Percentiles rank a stretch among this genome's conserved stretches.
Evolutionary conservation across 2,797 vertebrate genomes (phyloP).

Genomic region (Aphelocoma californica): DNA sequence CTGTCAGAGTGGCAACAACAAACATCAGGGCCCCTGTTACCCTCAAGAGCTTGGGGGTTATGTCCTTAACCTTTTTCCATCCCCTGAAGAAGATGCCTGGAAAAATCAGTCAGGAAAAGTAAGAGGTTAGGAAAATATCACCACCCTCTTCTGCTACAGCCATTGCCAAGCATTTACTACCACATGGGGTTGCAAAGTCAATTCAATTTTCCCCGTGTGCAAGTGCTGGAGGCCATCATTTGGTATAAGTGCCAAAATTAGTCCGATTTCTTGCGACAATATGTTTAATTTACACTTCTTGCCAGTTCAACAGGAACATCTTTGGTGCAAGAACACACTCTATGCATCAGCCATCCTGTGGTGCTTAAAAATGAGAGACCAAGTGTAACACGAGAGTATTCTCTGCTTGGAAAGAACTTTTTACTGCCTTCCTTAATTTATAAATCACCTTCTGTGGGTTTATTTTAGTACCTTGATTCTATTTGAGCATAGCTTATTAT

Average conservation of each 20-base stretch:
- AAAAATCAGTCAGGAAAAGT: neutral
- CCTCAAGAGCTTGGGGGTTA: neutral
- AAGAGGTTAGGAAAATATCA: neutral
- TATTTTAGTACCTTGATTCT: slow-evolving; percentile 58
- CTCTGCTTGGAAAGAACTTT: slow-evolving; percentile 9
- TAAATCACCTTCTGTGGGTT: slow-evolving; percentile 34
- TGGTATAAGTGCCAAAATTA: neutral
- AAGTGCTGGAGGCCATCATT: neutral
- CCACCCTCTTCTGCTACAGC: neutral
- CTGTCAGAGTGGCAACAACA: neutral
- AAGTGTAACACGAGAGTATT: neutral
- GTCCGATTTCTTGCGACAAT: neutral
- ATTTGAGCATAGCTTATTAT: slow-evolving; percentile 55
- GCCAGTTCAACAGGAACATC: neutral
- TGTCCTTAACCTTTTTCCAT: neutral
- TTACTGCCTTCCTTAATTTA: slow-evolving; percentile 29
- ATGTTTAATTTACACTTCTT: neutral
- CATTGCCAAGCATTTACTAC: neutral
- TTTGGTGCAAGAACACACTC: neutral
- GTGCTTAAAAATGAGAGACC: neutral
- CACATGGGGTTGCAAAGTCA: neutral
- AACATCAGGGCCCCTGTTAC: rapidly evolving
- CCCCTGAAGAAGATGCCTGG: neutral
- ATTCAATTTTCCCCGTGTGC: neutral
- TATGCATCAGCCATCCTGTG: neutral